Evolutionary conservation across 2,113 vertebrate genomes (phyloP), one percentile per base, ranked within the genome.

Genomic region (Phodopus roborovskii): DNA sequence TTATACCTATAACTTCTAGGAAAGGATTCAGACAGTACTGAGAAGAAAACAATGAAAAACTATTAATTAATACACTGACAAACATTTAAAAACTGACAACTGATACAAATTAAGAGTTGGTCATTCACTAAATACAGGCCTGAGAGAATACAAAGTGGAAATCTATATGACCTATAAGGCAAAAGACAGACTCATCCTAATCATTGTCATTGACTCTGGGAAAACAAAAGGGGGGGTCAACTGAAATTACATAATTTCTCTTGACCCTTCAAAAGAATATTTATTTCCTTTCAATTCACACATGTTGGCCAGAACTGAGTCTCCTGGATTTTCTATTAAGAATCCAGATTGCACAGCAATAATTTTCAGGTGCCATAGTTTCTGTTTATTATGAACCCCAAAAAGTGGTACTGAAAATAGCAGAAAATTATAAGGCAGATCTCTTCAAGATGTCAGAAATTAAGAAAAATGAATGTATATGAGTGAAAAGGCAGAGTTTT

Each of bases 321-420:
- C 96, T 97, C 96, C 90, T 92, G 84, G 88, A 95, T 94, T 97
- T 97, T 95, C 94, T 97, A 89, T 97, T 96, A 96, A 97, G 94
- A 95, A 93, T 92, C 42, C 74, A 96, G 56, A 87, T 91, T 90
- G 82, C 39, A 94, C 8, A 95, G 53, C 53, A 96, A 88, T 92
- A 96, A 96, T 95, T 96, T 96, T 96, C 75, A 95, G 84, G 66
- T 96, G 79, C 66, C 60, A 93, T 30, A 68, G 36, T 73, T 56
- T 90, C 88, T 78, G 48, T 90, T 92, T n/a, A 68, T 48, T 78
- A 68, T 89, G 7, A 96, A 20, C 19, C 82, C 64, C 42, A 83
- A 62, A 81, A 94, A 73, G 33, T 11, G 3, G 5, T 24, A 56
- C 4, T 19, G 22, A 5, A 79, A 71, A 66, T 20, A 94, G 3